Evolutionary conservation across 1,140 invertebrate genomes (phyloP).

Genomic region (Scaptomyza pallida): DNA sequence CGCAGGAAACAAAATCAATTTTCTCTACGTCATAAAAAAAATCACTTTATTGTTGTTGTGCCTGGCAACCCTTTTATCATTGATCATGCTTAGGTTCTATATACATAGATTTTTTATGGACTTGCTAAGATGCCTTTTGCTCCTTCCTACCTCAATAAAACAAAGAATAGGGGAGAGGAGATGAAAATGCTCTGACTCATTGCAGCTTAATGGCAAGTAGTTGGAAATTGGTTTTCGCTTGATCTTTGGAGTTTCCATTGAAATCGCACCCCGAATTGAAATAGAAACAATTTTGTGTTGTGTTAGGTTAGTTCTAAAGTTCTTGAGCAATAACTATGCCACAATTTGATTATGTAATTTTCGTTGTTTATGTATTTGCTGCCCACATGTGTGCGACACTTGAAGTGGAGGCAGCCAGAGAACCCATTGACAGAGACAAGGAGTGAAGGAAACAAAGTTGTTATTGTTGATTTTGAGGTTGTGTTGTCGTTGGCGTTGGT

Average conservation of each 20-base stretch:
- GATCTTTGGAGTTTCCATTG: slow-evolving; percentile 16
- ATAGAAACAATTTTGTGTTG: no score
- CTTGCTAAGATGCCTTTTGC: slow-evolving; percentile 63
- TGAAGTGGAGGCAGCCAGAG: slow-evolving; percentile 17
- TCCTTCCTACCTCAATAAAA: slow-evolving; percentile 46
- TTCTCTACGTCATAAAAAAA: slow-evolving; percentile 59
- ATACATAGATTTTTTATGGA: slow-evolving; percentile 57
- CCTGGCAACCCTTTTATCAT: slow-evolving; percentile 68
- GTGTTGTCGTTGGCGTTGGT: slow-evolving; percentile 40
- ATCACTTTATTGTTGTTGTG: slow-evolving; percentile 19
- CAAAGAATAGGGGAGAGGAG: no score
- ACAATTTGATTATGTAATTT: slow-evolving; percentile 42
- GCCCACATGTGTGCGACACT: slow-evolving; percentile 26
- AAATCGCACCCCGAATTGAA: slow-evolving; percentile 31
- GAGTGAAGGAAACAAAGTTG: slow-evolving; percentile 42
- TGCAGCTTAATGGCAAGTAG: slow-evolving; percentile 71
- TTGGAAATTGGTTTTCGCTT: slow-evolving; percentile 49
- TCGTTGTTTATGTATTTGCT: slow-evolving; percentile 1
- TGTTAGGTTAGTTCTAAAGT: slow-evolving; percentile 32
- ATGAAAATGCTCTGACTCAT: slow-evolving; percentile 40
- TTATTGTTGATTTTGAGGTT: slow-evolving; percentile 14
- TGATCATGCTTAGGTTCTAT: slow-evolving; percentile 62
- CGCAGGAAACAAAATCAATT: slow-evolving; percentile 74
- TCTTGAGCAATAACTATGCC: slow-evolving; percentile 36
- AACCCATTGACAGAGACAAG: slow-evolving; percentile 33